A percentile compares a stretch with the other conserved stretches of the same genome.
Evolutionary conservation across 2,113 vertebrate genomes (phyloP).

Genomic region (Lonchura striata): DNA sequence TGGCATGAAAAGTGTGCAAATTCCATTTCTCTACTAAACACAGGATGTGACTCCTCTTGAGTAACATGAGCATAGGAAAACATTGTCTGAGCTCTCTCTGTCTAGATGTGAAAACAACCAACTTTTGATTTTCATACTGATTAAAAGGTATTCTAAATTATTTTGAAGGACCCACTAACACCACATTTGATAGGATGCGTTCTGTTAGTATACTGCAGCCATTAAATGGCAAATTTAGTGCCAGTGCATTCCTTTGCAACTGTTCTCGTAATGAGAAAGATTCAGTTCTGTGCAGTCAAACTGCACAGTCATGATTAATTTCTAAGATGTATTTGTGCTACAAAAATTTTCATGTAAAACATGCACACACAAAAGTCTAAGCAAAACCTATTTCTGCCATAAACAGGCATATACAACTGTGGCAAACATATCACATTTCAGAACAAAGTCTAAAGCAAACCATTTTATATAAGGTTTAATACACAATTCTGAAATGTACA

Average conservation of each 20-base stretch:
- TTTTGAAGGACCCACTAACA: not conserved
- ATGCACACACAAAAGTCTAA: conserved; percentile 54
- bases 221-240: not conserved
- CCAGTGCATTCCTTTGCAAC: conserved; percentile 19
- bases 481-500: conserved; percentile 60
- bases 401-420: conserved; percentile 33
- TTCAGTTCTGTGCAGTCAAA: not conserved
- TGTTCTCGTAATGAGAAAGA: conserved; percentile 21
- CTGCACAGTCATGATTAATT: conserved; percentile 7
- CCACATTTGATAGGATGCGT: not conserved
- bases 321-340: conserved; percentile 49
- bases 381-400: conserved; percentile 44
- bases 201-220: not conserved
- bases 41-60: not conserved
- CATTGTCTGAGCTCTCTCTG: not conserved
- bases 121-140: not conserved
- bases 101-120: not conserved
- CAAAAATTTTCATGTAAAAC: conserved; percentile 58
- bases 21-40: not conserved
- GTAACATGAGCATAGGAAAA: not conserved
- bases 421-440: conserved; percentile 55
- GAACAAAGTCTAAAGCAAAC: conserved; percentile 52
- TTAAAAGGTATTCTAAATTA: not conserved
- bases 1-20: not conserved
- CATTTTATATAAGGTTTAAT: conserved; percentile 22